Evolutionary conservation across 2,888 invertebrate species (phyloP).

Genomic region (Syrista parreyssii): DNA sequence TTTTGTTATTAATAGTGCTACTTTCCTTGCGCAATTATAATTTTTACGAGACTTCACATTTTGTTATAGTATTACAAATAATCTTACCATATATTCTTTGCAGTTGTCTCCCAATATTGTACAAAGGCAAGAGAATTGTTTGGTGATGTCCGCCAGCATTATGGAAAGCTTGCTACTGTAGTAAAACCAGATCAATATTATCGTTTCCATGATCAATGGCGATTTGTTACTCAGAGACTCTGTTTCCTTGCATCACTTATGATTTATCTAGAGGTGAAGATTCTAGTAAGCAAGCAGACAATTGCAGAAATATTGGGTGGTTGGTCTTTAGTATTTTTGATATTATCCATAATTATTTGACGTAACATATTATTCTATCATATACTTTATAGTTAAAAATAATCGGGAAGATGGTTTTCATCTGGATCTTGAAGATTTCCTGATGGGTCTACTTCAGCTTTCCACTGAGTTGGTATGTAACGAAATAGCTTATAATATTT

Average conservation of each 20-base stretch:
- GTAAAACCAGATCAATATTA: constrained; percentile 86
- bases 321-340: constrained; percentile 53
- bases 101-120: constrained; percentile 74
- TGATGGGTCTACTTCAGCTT: constrained; percentile 84
- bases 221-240: constrained; percentile 82
- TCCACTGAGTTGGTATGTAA: constrained; percentile 83
- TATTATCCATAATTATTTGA: background rate
- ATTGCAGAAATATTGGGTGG: constrained; percentile 83
- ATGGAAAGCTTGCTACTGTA: constrained; percentile 72
- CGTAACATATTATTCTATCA: background rate
- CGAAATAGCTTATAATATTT: background rate
- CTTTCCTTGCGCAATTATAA: constrained; percentile 6
- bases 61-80: background rate
- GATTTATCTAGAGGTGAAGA: constrained; percentile 83
- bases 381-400: constrained; percentile 73
- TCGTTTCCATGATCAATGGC: constrained; percentile 90
- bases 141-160: constrained; percentile 74
- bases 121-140: constrained; percentile 75
- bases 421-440: constrained; percentile 90
- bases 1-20: constrained; percentile 9
- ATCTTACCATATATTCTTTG: constrained; percentile 12
- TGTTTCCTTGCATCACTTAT: constrained; percentile 83
- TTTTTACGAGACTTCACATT: constrained; percentile 19
- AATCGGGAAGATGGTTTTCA: constrained; percentile 83
- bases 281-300: constrained; percentile 79